These are phyloP conservation scores for Morpho deidamia DNA, from an alignment of 2,888 invertebrate species.

Conservation along the genomic window DNA sequence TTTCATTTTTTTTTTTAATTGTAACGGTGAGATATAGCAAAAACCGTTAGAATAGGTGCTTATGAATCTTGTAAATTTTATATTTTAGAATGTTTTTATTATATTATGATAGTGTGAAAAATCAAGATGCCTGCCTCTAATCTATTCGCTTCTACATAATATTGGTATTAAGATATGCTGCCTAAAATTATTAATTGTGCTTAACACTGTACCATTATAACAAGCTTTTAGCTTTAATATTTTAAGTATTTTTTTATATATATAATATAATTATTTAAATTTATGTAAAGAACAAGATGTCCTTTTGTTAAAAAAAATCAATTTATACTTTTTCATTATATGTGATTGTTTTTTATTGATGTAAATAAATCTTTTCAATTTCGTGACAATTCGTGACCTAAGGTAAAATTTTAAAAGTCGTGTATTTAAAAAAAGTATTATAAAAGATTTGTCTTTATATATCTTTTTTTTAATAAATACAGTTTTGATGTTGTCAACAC, in stretches of 20 bases:
- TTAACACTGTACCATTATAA: not conserved
- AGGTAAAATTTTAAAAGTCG: too few species aligned
- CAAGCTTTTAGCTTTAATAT: constrained; percentile 11
- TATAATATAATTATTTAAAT: not conserved
- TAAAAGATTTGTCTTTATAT: too few species aligned
- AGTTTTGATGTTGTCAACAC: too few species aligned
- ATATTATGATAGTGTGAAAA: constrained; percentile 13
- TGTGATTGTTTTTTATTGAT: too few species aligned
- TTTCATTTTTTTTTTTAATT: not conserved
- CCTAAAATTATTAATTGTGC: not conserved
- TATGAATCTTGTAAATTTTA: constrained; percentile 22
- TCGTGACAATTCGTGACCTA: too few species aligned
- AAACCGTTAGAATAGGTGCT: not conserved
- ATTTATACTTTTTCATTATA: too few species aligned
- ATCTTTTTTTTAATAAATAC: too few species aligned
- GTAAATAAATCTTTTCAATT: too few species aligned
- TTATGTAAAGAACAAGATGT: too few species aligned
- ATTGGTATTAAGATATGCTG: not conserved
- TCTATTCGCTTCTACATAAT: not conserved
- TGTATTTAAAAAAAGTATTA: too few species aligned
- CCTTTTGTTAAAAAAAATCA: too few species aligned
- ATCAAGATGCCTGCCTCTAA: constrained; percentile 15
- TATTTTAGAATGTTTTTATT: not conserved
- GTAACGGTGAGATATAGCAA: not conserved
- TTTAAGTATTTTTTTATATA: constrained; percentile 2